phyloP scores from a whole-genome alignment of 2,797 vertebrate genomes.

The Champsocephalus esox region DNA sequence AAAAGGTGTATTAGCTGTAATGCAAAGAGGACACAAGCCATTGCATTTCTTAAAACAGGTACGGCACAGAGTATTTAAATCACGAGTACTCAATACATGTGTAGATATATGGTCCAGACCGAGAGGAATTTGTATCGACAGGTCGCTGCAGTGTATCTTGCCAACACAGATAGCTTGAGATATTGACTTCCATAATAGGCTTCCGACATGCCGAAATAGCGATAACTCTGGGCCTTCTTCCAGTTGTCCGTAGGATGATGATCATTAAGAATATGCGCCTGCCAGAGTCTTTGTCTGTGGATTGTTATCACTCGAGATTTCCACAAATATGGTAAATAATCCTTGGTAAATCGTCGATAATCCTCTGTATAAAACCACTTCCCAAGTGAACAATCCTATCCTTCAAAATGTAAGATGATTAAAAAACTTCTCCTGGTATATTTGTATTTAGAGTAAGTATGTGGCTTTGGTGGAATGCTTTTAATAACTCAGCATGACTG shows the following conservation, averaged over 20 bases:
- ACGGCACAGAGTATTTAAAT: slow-evolving; percentile 69
- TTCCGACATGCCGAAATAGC: slow-evolving; percentile 45
- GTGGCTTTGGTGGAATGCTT: background rate
- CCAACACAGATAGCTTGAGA: slow-evolving; percentile 52
- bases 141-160: slow-evolving; percentile 39
- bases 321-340: slow-evolving; percentile 62
- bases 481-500: slow-evolving; percentile 10
- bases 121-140: slow-evolving; percentile 64
- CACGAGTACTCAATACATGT: slow-evolving; percentile 55
- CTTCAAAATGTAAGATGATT: slow-evolving; percentile 41
- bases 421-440: slow-evolving; percentile 42
- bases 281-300: slow-evolving; percentile 47
- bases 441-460: slow-evolving; percentile 25
- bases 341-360: slow-evolving; percentile 58
- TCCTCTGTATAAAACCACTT: slow-evolving; percentile 51
- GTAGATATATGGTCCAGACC: slow-evolving; percentile 39
- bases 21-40: slow-evolving; percentile 63
- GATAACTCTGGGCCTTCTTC: slow-evolving; percentile 57
- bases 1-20: slow-evolving; percentile 77
- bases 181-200: slow-evolving; percentile 69
- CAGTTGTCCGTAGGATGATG: slow-evolving; percentile 52
- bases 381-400: slow-evolving; percentile 35
- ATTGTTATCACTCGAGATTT: slow-evolving; percentile 59
- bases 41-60: slow-evolving; percentile 69
- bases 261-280: slow-evolving; percentile 49